Conservation (phyloP, 2,113 vertebrate genomes). For the Menidia beryllina region DNA sequence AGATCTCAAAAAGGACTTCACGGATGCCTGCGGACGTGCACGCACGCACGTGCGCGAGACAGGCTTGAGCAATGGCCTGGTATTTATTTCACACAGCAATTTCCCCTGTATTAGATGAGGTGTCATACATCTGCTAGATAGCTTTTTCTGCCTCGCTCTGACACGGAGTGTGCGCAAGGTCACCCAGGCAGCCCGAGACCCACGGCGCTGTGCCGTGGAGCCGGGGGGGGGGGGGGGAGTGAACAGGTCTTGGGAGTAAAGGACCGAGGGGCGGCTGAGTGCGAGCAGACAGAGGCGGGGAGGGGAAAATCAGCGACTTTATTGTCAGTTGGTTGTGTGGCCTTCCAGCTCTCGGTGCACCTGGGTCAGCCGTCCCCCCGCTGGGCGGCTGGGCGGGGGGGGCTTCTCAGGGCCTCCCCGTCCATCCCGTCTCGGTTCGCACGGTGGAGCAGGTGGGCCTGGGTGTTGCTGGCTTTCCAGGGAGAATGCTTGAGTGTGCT, state of each 20-base stretch:
- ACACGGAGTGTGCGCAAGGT: slow-evolving; percentile 58
- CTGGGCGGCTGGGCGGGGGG: slow-evolving; percentile 28
- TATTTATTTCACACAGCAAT: slow-evolving; percentile 76
- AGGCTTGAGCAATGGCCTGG: slow-evolving; percentile 58
- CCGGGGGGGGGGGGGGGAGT: slow-evolving; percentile 38
- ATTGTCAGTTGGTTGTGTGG: slow-evolving; percentile 26
- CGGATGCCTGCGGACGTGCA: not conserved
- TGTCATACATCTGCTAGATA: slow-evolving; percentile 79
- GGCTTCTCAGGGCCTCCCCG: slow-evolving; percentile 20
- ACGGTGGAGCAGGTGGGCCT: slow-evolving; percentile 61
- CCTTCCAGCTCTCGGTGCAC: slow-evolving; percentile 38
- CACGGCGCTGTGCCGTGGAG: slow-evolving; percentile 38
- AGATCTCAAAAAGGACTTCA: slow-evolving; percentile 45
- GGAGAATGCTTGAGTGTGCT: slow-evolving; percentile 45
- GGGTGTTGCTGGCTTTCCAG: slow-evolving; percentile 61
- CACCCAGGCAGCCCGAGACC: slow-evolving; percentile 52
- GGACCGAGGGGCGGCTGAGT: slow-evolving; percentile 23
- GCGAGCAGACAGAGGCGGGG: slow-evolving; percentile 40
- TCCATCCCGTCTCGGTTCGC: slow-evolving; percentile 41
- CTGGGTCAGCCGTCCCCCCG: slow-evolving; percentile 59
- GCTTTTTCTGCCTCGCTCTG: slow-evolving; percentile 65
- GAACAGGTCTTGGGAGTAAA: slow-evolving; percentile 16
- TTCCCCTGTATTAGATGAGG: slow-evolving; percentile 70
- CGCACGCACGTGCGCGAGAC: not conserved
- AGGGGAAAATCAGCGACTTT: slow-evolving; percentile 33